These are phyloP conservation scores for Meteorus colon DNA, from an alignment of 2,888 invertebrate species.

Conservation along the genomic window DNA sequence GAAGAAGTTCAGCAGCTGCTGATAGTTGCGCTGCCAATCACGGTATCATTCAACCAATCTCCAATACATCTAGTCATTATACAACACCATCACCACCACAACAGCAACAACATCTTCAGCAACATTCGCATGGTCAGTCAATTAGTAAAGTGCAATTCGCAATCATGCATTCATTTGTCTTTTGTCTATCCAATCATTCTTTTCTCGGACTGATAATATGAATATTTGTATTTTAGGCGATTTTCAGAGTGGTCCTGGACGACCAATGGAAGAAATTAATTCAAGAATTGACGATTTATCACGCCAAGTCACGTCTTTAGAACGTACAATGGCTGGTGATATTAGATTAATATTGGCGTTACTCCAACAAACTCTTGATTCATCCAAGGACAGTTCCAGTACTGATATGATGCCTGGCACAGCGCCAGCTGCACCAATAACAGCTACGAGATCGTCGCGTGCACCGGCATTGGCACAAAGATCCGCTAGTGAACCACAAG, in stretches of 20 bases:
- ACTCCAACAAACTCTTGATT: slow-evolving; percentile 76
- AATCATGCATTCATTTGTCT: not conserved
- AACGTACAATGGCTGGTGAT: slow-evolving; percentile 83
- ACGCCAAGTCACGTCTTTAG: slow-evolving; percentile 81
- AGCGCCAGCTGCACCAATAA: slow-evolving; percentile 79
- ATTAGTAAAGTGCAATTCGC: slow-evolving; percentile 28
- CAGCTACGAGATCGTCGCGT: slow-evolving; percentile 71
- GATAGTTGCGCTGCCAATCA: slow-evolving; percentile 66
- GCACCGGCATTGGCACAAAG: slow-evolving; percentile 76
- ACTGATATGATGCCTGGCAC: slow-evolving; percentile 76
- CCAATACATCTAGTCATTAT: slow-evolving; percentile 72
- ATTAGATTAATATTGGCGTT: slow-evolving; percentile 83
- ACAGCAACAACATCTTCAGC: slow-evolving; percentile 54
- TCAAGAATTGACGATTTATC: slow-evolving; percentile 82
- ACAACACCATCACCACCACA: slow-evolving; percentile 72
- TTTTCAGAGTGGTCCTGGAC: slow-evolving; percentile 73
- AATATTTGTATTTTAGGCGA: slow-evolving; percentile 58
- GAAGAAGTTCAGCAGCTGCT: slow-evolving; percentile 68
- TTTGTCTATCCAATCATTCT: not conserved
- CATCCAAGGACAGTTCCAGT: slow-evolving; percentile 68
- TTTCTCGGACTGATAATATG: not conserved
- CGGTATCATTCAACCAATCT: slow-evolving; percentile 64
- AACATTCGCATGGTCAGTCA: slow-evolving; percentile 64
- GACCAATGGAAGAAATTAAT: slow-evolving; percentile 76
- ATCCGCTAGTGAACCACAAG: slow-evolving; percentile 79